These are phyloP conservation scores for Peucedramus taeniatus DNA, from an alignment of 2,113 vertebrate species.

Conservation along the genomic window DNA sequence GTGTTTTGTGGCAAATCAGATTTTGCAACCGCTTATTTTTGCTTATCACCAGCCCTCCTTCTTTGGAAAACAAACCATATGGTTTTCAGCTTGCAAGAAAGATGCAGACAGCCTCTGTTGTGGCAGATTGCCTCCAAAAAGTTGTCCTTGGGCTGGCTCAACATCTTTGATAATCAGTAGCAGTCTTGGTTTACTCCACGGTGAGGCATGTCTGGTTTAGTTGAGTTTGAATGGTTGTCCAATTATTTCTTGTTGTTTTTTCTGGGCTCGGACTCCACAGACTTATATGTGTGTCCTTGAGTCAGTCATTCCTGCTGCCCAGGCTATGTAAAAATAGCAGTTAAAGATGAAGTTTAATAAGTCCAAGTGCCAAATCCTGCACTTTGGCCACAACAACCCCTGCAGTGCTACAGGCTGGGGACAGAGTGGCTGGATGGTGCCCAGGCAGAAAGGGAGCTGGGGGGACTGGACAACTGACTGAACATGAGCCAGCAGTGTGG, in stretches of 20 bases:
- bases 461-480: background rate
- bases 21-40: background rate
- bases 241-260: background rate
- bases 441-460: background rate
- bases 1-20: background rate
- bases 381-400: background rate
- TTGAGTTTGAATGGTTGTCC: background rate
- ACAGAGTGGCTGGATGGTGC: background rate
- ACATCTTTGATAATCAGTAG: background rate
- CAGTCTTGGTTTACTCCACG: background rate
- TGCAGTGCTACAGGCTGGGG: background rate
- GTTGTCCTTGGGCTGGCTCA: background rate
- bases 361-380: background rate
- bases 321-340: background rate
- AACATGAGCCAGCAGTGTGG: background rate
- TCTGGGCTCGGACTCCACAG: background rate
- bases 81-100: background rate
- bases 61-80: background rate
- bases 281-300: background rate
- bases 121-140: background rate
- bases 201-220: background rate
- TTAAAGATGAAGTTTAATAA: background rate
- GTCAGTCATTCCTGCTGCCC: background rate
- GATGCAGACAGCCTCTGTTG: background rate
- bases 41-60: background rate